A percentile compares a stretch with the other conserved stretches of the same genome.
Conservation (phyloP, 2,888 invertebrate genomes). For the Pristionchus japonicus region DNA sequence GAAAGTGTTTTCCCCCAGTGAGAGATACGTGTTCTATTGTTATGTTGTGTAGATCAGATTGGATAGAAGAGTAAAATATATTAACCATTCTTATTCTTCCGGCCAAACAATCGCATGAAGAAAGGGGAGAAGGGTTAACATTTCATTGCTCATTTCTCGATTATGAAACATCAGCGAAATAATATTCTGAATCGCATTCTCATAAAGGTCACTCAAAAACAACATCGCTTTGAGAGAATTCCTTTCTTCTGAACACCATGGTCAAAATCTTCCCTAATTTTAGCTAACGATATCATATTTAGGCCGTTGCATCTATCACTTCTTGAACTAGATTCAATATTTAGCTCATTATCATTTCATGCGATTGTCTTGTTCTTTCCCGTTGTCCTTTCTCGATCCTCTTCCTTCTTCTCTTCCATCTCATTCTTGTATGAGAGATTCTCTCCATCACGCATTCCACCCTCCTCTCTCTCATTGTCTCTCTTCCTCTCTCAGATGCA, state of each 20-base stretch:
- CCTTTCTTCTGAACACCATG: too few relatives aligned
- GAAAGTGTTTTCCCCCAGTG: neutral
- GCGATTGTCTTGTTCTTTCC: too few relatives aligned
- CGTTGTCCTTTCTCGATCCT: neutral
- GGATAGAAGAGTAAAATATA: conserved; percentile 38
- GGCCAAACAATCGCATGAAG: neutral
- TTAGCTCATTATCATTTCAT: conserved; percentile 16
- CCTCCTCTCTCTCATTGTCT: neutral
- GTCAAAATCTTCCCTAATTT: too few relatives aligned
- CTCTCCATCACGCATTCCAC: neutral
- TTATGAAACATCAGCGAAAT: too few relatives aligned
- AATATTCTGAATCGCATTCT: too few relatives aligned
- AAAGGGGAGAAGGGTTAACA: too few relatives aligned
- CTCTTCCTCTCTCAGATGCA: neutral
- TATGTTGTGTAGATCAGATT: conserved; percentile 21
- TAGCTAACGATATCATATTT: too few relatives aligned
- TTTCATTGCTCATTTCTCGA: too few relatives aligned
- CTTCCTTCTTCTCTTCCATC: neutral
- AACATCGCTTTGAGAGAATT: too few relatives aligned
- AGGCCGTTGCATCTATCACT: too few relatives aligned
- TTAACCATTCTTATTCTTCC: neutral
- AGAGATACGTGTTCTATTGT: conserved; percentile 36
- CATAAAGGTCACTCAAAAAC: too few relatives aligned
- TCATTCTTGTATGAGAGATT: neutral
- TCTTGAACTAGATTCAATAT: too few relatives aligned